Base-by-base conservation (phyloP, 2,113 vertebrate species). In the Elgaria multicarinata region DNA sequence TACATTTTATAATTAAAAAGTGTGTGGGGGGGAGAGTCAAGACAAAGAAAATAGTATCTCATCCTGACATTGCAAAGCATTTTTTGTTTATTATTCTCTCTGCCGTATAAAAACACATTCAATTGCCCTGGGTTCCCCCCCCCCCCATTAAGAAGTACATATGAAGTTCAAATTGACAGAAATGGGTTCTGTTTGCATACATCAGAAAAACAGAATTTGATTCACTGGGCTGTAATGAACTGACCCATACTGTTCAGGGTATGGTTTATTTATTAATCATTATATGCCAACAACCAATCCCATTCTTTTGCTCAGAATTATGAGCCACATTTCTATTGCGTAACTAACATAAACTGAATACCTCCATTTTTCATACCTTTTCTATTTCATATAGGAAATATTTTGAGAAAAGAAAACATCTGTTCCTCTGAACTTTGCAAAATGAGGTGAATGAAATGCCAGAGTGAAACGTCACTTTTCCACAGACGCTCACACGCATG, bases 161-260 rank as follows among this genome's bases (percentile, higher is more conserved):
- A 53, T 26, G 28, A 8, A 33, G 36, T 58, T 46, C 39, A 76
- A 62, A 77, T 22, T 77, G 85, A 86, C 39, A 77, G 3, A 77
- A 86, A 77, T 86, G 55, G 74, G 77, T 31, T 55, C 83, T 76
- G 53, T 76, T 75, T 87, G 58, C 31, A n/a, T 72, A 39, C 24
- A 85, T 69, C n/a, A 33, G 62, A 18, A 74, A 74, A 28, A 36
- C 31, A 36, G 39, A 50, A 44, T 66, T 77, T 87, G 74, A 66
- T 28, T 50, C 85, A 78, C 28, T 46, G 74, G 36, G 28, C 74
- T 66, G 55, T 44, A 74, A 10, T 87, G n/a, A 50, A 66, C 7
- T 87, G 74, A 77, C 55, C 71, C 42, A 64, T 33, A 39, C 62
- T 46, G 18, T 77, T 77, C 66, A 28, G 4, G 24, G 4, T n/a